Conservation (phyloP, 2,888 invertebrate genomes). For the Microchrysa polita region DNA sequence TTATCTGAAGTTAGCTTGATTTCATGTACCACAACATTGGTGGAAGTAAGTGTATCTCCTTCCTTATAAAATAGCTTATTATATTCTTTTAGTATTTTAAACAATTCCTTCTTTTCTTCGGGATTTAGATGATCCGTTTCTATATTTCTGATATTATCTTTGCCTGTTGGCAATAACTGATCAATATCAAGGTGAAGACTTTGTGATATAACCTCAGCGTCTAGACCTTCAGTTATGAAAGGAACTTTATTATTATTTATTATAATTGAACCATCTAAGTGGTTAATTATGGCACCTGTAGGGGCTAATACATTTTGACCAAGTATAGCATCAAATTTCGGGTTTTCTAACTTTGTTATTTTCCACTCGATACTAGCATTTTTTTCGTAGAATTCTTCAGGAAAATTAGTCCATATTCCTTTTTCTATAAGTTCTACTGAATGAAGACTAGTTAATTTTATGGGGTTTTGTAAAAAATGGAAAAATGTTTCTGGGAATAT, state of each 20-base stretch:
- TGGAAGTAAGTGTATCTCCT: conserved; percentile 5
- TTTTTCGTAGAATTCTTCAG: not conserved
- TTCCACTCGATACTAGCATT: not conserved
- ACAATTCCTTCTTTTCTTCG: not conserved
- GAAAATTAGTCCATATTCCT: conserved; percentile 10
- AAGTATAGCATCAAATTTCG: conserved; percentile 22
- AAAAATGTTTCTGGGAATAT: conserved; percentile 9
- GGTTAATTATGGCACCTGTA: not conserved
- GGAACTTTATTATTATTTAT: no score
- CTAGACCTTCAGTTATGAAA: conserved; percentile 11
- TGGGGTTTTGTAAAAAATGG: not conserved
- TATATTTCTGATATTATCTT: not conserved
- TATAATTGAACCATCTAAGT: no score
- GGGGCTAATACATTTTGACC: conserved; percentile 19
- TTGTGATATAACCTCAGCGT: not conserved
- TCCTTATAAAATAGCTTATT: conserved; percentile 4
- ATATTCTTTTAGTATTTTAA: conserved; percentile 1
- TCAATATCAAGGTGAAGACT: not conserved
- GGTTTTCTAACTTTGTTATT: not conserved
- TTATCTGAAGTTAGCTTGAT: no score
- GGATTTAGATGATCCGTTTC: conserved; percentile 22
- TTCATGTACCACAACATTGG: no score
- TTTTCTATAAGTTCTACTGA: not conserved
- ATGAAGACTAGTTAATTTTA: conserved; percentile 25
- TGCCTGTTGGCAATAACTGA: not conserved